Percentiles rank a stretch among this genome's conserved stretches.
phyloP scores from a whole-genome alignment of 2,797 vertebrate species.

The Furcifer pardalis region DNA sequence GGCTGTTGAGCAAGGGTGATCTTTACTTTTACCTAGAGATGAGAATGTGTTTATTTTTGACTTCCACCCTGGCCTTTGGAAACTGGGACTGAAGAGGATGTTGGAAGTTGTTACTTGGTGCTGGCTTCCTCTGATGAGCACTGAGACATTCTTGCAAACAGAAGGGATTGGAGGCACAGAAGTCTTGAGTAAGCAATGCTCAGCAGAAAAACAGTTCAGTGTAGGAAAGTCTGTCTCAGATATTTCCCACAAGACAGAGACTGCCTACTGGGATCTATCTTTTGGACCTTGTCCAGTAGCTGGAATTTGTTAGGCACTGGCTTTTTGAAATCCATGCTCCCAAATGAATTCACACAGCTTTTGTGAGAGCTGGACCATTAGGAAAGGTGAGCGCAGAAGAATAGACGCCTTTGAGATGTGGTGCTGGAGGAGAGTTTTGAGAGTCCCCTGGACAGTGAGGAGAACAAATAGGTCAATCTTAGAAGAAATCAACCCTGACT shows the following conservation, averaged over 20 bases:
- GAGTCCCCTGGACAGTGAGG: too few species aligned
- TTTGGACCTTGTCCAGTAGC: neutral
- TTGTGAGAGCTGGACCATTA: too few species aligned
- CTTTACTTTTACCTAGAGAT: too few species aligned
- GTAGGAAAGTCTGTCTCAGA: neutral
- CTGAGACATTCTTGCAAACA: neutral
- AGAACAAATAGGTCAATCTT: too few species aligned
- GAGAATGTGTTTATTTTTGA: neutral
- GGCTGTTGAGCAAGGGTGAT: too few species aligned
- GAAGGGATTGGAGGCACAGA: neutral
- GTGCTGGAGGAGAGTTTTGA: too few species aligned
- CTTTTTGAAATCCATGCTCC: too few species aligned
- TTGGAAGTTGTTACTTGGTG: neutral
- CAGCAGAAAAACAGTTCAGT: too few species aligned
- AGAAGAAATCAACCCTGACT: too few species aligned
- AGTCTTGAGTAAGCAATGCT: neutral
- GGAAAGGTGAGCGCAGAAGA: too few species aligned
- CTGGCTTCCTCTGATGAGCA: neutral
- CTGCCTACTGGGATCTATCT: neutral
- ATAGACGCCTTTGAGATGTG: too few species aligned
- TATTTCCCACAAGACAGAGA: neutral
- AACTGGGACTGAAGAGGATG: neutral
- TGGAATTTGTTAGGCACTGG: neutral
- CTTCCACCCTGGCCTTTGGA: constrained; percentile 16
- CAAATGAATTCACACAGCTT: too few species aligned